Evolutionary conservation across 2,113 vertebrate genomes (phyloP).

Genomic region (Bubalus kerabau): DNA sequence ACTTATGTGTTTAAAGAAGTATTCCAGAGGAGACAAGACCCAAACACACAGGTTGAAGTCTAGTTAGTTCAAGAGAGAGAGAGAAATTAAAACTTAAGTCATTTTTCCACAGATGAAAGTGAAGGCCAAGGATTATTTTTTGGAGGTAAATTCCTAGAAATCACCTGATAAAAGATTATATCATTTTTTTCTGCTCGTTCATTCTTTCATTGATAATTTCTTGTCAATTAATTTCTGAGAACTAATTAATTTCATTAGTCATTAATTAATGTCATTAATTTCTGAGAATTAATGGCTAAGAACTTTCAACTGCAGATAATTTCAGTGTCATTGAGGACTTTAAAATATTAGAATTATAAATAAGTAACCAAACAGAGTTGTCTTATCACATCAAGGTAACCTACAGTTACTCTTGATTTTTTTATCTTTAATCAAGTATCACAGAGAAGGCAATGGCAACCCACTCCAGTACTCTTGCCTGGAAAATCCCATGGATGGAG

Average conservation of each 20-base stretch:
- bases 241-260: background rate
- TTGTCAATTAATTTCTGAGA: background rate
- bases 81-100: background rate
- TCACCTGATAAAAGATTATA: background rate
- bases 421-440: background rate
- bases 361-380: background rate
- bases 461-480: too few species aligned
- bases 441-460: too few species aligned
- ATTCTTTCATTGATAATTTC: background rate
- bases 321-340: background rate
- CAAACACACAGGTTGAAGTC: background rate
- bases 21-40: background rate
- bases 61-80: background rate
- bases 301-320: background rate
- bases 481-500: too few species aligned
- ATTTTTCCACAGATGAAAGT: background rate
- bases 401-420: background rate
- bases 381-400: background rate
- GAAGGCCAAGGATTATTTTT: background rate
- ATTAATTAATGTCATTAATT: background rate
- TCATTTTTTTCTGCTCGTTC: background rate
- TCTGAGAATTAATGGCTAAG: background rate
- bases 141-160: background rate
- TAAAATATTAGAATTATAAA: background rate
- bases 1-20: background rate